Percentiles rank a stretch among this genome's conserved stretches.
phyloP scores from a whole-genome alignment of 2,888 invertebrate species.

The Agonum fuliginosum region DNA sequence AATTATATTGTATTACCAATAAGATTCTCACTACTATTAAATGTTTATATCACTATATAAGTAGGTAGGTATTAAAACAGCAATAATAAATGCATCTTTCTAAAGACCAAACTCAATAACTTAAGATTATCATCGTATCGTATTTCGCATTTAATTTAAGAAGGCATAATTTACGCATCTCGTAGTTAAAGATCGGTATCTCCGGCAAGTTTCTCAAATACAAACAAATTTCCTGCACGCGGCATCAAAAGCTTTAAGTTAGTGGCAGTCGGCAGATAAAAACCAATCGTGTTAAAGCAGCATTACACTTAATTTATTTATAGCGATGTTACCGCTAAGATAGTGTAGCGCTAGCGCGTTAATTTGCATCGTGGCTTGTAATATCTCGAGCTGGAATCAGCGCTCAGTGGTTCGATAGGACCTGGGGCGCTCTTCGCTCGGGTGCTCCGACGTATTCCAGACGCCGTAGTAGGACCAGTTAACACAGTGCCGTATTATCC shows the following conservation, averaged over 20 bases:
- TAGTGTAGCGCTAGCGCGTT: conserved; percentile 29
- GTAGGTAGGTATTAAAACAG: too few relatives aligned
- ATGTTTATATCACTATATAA: too few relatives aligned
- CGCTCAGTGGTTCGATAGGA: conserved; percentile 9
- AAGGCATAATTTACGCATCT: neutral
- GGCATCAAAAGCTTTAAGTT: conserved; percentile 8
- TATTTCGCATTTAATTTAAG: neutral
- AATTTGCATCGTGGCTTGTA: conserved; percentile 30
- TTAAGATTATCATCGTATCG: too few relatives aligned
- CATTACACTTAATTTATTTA: conserved; percentile 31
- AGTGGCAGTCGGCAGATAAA: conserved; percentile 7
- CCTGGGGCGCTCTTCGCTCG: conserved; percentile 15
- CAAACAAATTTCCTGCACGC: conserved; percentile 7
- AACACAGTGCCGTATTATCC: too few relatives aligned
- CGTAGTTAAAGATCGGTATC: neutral
- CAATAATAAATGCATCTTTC: too few relatives aligned
- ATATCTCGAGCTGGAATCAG: conserved; percentile 35
- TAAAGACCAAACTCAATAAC: too few relatives aligned
- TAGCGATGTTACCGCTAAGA: conserved; percentile 28
- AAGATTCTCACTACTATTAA: too few relatives aligned
- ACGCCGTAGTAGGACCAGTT: too few relatives aligned
- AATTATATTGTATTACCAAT: too few relatives aligned
- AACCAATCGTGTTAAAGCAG: conserved; percentile 27
- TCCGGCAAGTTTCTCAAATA: conserved; percentile 13
- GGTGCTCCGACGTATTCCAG: conserved; percentile 27